phyloP scores from a whole-genome alignment of 2,113 vertebrate genomes.

The Gobius niger region DNA sequence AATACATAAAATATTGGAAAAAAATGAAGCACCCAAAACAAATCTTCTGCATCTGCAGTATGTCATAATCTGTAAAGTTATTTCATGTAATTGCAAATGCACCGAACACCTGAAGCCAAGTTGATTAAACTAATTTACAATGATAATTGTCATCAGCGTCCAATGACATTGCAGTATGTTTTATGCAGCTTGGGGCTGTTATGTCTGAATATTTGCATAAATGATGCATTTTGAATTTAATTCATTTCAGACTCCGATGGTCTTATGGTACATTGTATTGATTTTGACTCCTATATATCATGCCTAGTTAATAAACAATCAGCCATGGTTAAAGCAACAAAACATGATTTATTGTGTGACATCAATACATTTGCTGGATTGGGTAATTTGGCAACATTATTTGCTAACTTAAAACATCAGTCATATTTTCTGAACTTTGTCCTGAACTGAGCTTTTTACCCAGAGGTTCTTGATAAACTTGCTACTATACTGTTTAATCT shows the following conservation, averaged over 20 bases:
- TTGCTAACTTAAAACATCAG: background rate
- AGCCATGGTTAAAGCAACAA: no score
- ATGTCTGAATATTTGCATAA: background rate
- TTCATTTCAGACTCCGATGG: no score
- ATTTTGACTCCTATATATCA: no score
- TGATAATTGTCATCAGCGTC: background rate
- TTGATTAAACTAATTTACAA: background rate
- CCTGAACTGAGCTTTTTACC: background rate
- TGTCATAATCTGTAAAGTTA: background rate
- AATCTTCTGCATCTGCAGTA: background rate
- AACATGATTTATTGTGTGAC: no score
- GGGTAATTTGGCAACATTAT: background rate
- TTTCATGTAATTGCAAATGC: background rate
- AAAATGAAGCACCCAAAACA: background rate
- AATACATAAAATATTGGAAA: slow-evolving; percentile 10
- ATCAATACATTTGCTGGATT: background rate
- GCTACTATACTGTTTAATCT: background rate
- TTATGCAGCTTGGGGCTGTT: background rate
- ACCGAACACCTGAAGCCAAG: background rate
- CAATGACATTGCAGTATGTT: background rate
- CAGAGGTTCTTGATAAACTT: background rate
- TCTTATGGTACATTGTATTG: no score
- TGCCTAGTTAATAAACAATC: no score
- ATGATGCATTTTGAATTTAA: background rate
- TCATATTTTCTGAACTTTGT: background rate